Evolutionary conservation across 2,113 vertebrate genomes (phyloP).

Genomic region (Campylorhamphus procurvoides): DNA sequence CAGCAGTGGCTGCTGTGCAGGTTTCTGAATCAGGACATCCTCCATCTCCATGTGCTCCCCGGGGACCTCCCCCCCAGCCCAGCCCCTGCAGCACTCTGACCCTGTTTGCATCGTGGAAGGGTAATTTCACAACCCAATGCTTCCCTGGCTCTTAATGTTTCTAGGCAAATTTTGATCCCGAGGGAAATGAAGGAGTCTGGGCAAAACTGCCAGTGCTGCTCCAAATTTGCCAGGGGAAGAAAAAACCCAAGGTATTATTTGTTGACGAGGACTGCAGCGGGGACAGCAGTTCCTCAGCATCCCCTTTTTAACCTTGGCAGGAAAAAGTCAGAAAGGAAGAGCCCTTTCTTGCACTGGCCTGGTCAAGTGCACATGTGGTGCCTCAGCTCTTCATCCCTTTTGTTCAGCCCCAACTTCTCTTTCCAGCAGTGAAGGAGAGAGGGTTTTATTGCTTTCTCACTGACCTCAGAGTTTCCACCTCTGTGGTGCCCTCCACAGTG

Average conservation of each 20-base stretch:
- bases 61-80: not conserved
- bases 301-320: not conserved
- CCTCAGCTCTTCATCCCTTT: not conserved
- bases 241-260: not conserved
- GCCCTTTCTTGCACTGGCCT: not conserved
- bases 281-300: not conserved
- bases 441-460: not conserved
- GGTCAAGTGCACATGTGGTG: accelerated
- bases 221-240: not conserved
- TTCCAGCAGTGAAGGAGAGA: not conserved
- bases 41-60: not conserved
- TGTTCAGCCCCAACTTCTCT: not conserved
- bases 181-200: not conserved
- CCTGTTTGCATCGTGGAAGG: not conserved
- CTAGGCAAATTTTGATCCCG: not conserved
- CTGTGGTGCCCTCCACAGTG: not conserved
- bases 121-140: not conserved
- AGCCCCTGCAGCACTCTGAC: not conserved
- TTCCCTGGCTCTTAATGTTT: not conserved
- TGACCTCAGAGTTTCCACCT: no score
- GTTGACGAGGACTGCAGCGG: not conserved
- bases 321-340: not conserved
- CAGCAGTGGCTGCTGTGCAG: not conserved
- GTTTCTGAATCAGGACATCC: not conserved
- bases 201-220: not conserved